Base-by-base conservation (phyloP, 2,888 invertebrate genomes). In the Pomacea canaliculata region DNA sequence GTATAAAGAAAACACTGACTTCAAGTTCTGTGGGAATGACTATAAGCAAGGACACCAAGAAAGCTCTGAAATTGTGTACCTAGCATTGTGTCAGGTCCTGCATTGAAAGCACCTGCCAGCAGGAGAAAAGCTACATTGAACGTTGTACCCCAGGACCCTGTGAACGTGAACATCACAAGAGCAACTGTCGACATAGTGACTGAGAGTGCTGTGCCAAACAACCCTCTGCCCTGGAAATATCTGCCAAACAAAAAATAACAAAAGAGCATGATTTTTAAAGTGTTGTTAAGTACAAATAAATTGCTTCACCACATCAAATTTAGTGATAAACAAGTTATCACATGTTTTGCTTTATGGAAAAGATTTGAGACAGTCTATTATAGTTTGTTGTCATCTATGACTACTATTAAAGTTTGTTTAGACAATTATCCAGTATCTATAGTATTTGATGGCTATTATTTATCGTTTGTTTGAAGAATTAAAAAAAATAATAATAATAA, bases 11-110 rank as follows among this genome's bases (percentile, higher is more conserved):
- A 37, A 37, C 37, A 37, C 37, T 37, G 37, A 37, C 37, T 37
- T 5, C 5, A 37, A 37, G 37, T 5, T 37, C 37, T 37, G 37
- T 37, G 37, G 3, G 37, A 37, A 37, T 23, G 23, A 23, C 23
- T 23, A 23, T 37, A 37, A 37, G 5, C 5, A 37, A 37, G 37
- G 37, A 37, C 37, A 37, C 3, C 37, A 5, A 37, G 37, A 37
- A 37, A 37, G 5, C 37, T 37, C 12, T 56, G 51, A 56, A 56
- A 56, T 2, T 13, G 10, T 56, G 10, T 56, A 88, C 89, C 88
- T 27, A 92, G 85, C 48, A 92, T 85, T 16, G 90, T 87, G 82
- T 92, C 92, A 4, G 92, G 91, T 0, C 92, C 92, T 82, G 91
- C 91, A 81, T 91, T 91, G 73, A 91, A 90, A 18, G 89, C 89